phyloP scores from a whole-genome alignment of 1,140 invertebrate species.

The Bombus ignitus region DNA sequence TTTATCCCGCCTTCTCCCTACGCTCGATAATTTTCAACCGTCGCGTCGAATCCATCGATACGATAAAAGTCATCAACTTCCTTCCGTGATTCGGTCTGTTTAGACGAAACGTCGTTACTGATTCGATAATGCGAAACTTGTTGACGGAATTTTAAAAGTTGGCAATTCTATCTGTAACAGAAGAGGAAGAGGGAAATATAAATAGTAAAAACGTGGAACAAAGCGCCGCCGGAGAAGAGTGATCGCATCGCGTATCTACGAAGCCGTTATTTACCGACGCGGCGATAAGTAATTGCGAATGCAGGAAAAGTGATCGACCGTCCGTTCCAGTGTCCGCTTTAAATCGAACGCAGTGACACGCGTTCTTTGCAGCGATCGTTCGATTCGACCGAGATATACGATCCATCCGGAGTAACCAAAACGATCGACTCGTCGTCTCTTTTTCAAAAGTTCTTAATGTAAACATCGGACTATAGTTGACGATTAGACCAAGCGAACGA shows the following conservation, averaged over 20 bases:
- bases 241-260: conserved; percentile 38
- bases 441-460: background rate
- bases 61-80: too few species aligned
- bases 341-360: conserved; percentile 27
- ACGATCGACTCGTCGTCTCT: background rate
- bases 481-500: background rate
- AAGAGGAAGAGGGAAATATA: background rate
- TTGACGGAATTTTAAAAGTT: too few species aligned
- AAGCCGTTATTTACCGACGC: conserved; percentile 39
- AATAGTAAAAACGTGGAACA: background rate
- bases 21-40: background rate
- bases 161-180: too few species aligned
- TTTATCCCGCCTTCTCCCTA: conserved; percentile 6
- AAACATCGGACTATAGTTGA: background rate
- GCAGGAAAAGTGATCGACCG: conserved; percentile 43
- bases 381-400: background rate
- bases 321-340: conserved; percentile 16
- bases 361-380: background rate
- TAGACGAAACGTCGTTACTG: too few species aligned
- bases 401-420: background rate
- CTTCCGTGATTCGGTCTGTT: too few species aligned
- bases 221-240: conserved; percentile 28
- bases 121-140: too few species aligned
- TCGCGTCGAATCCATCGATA: background rate
- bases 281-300: conserved; percentile 47